A percentile compares a stretch with the other conserved stretches of the same genome.
phyloP scores from a whole-genome alignment of 2,888 invertebrate species.

The Fragum whitleyi region DNA sequence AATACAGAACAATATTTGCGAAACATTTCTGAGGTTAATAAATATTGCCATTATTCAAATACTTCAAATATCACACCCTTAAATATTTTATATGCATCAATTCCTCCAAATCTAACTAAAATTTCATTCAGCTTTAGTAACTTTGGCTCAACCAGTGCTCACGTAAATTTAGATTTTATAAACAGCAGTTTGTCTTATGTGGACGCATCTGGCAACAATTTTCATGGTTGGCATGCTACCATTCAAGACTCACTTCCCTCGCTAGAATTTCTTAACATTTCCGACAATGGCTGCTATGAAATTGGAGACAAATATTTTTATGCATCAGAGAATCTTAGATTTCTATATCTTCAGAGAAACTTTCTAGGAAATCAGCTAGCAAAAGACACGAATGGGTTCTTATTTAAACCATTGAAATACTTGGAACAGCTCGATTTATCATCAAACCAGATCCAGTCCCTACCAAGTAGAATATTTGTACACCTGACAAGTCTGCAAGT shows the following conservation, averaged over 20 bases:
- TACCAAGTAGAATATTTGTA: constrained; percentile 1
- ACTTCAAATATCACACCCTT: background rate
- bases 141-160: constrained; percentile 8
- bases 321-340: background rate
- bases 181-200: background rate
- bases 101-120: constrained; percentile 14
- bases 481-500: constrained; percentile 5
- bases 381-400: background rate
- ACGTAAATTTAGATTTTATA: constrained; percentile 1
- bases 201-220: constrained; percentile 35
- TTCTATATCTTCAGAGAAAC: constrained; percentile 35
- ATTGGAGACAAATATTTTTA: constrained; percentile 15
- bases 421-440: constrained; percentile 35
- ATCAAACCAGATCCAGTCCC: constrained; percentile 25
- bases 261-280: constrained; percentile 35
- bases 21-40: constrained; percentile 14
- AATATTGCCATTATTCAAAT: constrained; percentile 26
- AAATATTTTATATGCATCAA: background rate
- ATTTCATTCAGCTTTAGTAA: constrained; percentile 3
- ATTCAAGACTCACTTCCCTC: constrained; percentile 15
- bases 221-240: constrained; percentile 13
- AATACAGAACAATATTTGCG: constrained; percentile 16
- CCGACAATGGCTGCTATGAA: constrained; percentile 27
- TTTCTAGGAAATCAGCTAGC: constrained; percentile 27
- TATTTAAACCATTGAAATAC: constrained; percentile 31